phyloP scores from a whole-genome alignment of 2,797 vertebrate genomes.

The Trachops cirrhosus region DNA sequence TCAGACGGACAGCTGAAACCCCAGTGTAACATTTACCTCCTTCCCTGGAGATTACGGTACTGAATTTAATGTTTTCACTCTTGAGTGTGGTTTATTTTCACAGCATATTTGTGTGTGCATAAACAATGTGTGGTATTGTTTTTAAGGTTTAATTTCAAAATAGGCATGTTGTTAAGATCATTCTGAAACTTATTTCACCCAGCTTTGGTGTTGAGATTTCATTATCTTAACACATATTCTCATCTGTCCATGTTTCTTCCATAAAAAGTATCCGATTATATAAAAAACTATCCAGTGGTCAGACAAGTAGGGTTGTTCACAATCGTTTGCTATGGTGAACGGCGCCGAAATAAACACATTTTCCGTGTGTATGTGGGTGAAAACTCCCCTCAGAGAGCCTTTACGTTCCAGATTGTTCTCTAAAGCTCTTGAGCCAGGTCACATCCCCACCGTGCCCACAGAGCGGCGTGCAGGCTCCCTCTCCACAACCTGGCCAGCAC shows the following conservation, averaged over 20 bases:
- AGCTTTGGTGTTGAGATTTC: slow-evolving; percentile 5
- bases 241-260: not conserved
- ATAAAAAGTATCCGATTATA: not conserved
- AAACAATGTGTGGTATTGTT: not conserved
- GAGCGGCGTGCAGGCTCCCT: not conserved
- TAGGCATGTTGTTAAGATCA: not conserved
- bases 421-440: not conserved
- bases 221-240: not conserved
- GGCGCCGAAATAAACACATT: not conserved
- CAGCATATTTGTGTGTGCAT: not conserved
- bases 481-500: not conserved
- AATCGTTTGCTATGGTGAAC: not conserved
- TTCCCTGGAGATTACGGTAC: not conserved
- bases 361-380: not conserved
- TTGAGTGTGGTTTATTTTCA: not conserved
- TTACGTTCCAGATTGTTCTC: not conserved
- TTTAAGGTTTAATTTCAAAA: not conserved
- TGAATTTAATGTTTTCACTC: not conserved
- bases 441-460: not conserved
- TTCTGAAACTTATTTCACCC: not conserved
- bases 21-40: not conserved
- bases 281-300: not conserved
- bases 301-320: not conserved
- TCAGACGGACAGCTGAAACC: not conserved
- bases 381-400: not conserved